Evolutionary conservation across 2,888 invertebrate genomes (phyloP).

Genomic region (Calameuta filiformis): DNA sequence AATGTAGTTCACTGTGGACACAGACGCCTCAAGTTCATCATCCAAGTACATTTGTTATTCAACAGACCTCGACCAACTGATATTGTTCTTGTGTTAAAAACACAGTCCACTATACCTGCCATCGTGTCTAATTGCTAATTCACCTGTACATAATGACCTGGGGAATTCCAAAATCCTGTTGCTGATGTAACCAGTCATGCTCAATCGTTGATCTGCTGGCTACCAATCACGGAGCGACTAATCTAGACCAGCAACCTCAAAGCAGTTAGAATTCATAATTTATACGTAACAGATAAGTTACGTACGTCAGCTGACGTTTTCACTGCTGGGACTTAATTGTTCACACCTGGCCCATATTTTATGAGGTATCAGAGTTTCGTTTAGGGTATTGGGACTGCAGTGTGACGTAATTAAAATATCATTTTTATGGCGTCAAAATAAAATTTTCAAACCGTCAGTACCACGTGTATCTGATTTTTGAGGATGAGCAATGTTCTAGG

Average conservation of each 20-base stretch:
- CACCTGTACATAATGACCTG: not conserved
- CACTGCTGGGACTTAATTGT: not conserved
- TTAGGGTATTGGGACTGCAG: not conserved
- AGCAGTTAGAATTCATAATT: not conserved
- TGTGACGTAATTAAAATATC: too few species aligned
- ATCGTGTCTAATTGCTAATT: not conserved
- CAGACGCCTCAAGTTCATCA: not conserved
- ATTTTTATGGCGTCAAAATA: not conserved
- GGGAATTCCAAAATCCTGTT: slow-evolving; percentile 5
- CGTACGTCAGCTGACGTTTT: not conserved
- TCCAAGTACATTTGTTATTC: not conserved
- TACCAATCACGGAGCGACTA: not conserved
- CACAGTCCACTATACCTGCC: not conserved
- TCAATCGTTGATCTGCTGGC: not conserved
- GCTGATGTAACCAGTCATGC: not conserved
- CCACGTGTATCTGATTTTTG: not conserved
- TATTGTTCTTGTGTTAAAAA: not conserved
- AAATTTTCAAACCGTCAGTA: not conserved
- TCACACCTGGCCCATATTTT: not conserved
- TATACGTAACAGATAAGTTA: not conserved
- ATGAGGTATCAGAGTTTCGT: not conserved
- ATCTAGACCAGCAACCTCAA: not conserved
- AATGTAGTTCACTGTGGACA: not conserved
- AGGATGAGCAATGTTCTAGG: not conserved
- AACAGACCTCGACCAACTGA: not conserved